Conservation (phyloP, 2,888 invertebrate genomes). For the Platycheirus rosarum region DNA sequence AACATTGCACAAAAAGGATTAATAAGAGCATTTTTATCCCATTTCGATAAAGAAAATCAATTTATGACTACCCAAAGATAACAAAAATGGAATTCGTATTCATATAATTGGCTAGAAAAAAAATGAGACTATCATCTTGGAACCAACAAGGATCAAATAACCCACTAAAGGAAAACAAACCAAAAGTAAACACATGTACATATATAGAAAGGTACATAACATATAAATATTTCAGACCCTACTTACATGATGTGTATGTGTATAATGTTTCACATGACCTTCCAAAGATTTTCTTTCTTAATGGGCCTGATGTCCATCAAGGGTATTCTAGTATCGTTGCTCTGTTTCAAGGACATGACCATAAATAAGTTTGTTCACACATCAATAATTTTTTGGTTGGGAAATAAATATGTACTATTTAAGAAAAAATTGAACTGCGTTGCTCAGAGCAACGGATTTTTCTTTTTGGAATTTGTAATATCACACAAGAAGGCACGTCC, state of each 20-base stretch:
- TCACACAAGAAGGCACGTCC: background rate
- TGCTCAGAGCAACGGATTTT: background rate
- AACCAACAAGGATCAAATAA: conserved; percentile 24
- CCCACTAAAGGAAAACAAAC: background rate
- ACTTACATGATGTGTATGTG: background rate
- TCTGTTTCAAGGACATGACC: conserved; percentile 11
- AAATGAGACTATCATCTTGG: background rate
- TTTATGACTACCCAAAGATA: conserved; percentile 21
- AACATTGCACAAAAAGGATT: conserved; percentile 5
- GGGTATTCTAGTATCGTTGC: background rate
- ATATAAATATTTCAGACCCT: too few species aligned
- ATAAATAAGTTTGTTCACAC: conserved; percentile 26
- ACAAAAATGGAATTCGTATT: conserved; percentile 11
- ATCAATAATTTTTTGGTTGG: conserved; percentile 1
- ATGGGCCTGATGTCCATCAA: background rate
- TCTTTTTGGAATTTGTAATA: background rate
- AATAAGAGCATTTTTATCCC: background rate
- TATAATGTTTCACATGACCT: conserved; percentile 18
- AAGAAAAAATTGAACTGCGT: background rate
- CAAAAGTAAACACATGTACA: conserved; percentile 17
- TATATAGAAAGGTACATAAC: too few species aligned
- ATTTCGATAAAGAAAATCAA: background rate
- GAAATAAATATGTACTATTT: background rate
- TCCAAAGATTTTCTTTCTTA: background rate
- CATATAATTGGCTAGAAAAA: background rate